Percentiles rank a stretch among this genome's conserved stretches.
These are phyloP conservation scores for Phasia obesa DNA, from an alignment of 2,888 invertebrate genomes.

Conservation along the genomic window DNA sequence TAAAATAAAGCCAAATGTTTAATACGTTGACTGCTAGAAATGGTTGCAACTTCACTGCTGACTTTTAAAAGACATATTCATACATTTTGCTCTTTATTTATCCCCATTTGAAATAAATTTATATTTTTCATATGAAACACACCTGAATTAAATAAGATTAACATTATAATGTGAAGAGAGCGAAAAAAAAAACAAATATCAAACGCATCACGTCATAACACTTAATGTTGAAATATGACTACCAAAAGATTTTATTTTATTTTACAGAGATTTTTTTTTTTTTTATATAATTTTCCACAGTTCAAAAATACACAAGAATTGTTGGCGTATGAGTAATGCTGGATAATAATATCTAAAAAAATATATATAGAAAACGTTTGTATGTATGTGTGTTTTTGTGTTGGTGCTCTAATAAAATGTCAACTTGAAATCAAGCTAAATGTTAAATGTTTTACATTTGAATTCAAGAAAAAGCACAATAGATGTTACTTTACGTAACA, in stretches of 20 bases:
- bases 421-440: slow-evolving; percentile 12
- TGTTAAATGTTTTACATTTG: slow-evolving; percentile 36
- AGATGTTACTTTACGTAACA: not conserved
- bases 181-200: slow-evolving; percentile 54
- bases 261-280: not conserved
- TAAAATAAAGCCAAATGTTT: slow-evolving; percentile 48
- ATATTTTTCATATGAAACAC: slow-evolving; percentile 67
- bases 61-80: slow-evolving; percentile 33
- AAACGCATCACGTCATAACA: slow-evolving; percentile 76
- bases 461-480: not conserved
- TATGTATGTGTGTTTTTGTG: not conserved
- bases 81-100: slow-evolving; percentile 41
- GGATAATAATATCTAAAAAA: not conserved
- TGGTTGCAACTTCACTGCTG: slow-evolving; percentile 42
- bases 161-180: not conserved
- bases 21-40: slow-evolving; percentile 48
- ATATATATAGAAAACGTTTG: not conserved
- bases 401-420: slow-evolving; percentile 56
- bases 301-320: not conserved
- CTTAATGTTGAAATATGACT: slow-evolving; percentile 64
- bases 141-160: slow-evolving; percentile 74
- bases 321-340: slow-evolving; percentile 66
- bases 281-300: slow-evolving; percentile 16
- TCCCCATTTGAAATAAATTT: slow-evolving; percentile 40
- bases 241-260: slow-evolving; percentile 52